Conservation (phyloP, 1,140 invertebrate genomes). For the Rhopalosiphum padi region DNA sequence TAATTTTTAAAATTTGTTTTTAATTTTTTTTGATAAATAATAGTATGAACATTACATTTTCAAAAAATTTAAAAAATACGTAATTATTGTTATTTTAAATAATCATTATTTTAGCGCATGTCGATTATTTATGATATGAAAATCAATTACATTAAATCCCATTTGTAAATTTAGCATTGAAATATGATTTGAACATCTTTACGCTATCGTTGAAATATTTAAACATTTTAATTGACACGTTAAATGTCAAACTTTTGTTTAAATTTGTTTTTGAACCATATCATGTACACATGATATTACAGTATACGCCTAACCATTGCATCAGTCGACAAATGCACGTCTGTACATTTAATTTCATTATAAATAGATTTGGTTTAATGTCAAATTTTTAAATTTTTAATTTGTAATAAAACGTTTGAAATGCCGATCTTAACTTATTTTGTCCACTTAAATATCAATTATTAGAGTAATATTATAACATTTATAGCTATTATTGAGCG, state of each 20-base stretch:
- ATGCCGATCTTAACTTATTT: background rate
- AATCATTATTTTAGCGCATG: no score
- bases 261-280: background rate
- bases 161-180: no score
- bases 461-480: background rate
- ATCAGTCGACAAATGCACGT: background rate
- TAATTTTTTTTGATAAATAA: no score
- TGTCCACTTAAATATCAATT: background rate
- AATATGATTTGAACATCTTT: background rate
- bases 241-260: background rate
- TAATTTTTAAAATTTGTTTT: no score
- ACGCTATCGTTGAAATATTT: background rate
- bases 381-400: background rate
- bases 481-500: background rate
- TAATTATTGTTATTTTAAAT: no score
- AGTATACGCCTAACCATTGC: background rate
- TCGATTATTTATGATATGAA: background rate
- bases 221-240: background rate
- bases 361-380: background rate
- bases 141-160: background rate
- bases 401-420: background rate
- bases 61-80: no score
- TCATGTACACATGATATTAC: background rate
- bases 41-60: no score
- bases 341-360: background rate